Base-by-base conservation (phyloP, 2,888 invertebrate species). In the Lamellibrachia columna region DNA sequence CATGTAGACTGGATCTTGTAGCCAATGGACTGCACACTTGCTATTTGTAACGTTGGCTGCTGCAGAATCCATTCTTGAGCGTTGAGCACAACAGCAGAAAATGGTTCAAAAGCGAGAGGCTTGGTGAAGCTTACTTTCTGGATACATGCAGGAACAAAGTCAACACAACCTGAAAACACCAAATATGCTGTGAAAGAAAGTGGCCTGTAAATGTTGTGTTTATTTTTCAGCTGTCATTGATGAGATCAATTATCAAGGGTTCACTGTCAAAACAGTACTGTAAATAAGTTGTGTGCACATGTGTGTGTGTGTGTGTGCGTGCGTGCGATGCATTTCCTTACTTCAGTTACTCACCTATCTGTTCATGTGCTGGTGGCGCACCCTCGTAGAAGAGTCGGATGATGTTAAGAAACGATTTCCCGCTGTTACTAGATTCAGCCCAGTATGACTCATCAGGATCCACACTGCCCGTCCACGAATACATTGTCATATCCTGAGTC, bases 381-480 rank as follows among this genome's bases (percentile, higher is more conserved):
- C 94, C 92, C 7, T 95, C 93, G 91, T 95, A 95, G 93, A 95
- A 95, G 28, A 96, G 93, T 53, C 95, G 93, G 2, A 96, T 93
- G 52, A 95, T 94, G 90, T 95, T 95, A 40, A 95, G 94, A 91
- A 94, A 94, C 40, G 95, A 92, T 53, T 94, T 93, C 52, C 93
- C 93, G 8, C 94, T 93, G 52, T 93, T 92, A 52, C 94, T 95
- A 90, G 94, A 92, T 93, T 95, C 95, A 3, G 93, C 92, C 94
- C 95, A 95, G 55, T 94, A 94, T 15, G 94, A 94, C n/a, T 92
- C 93, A 75, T 95, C 95, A 0, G 95, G 95, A 90, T 95, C 95
- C 8, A 95, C 93, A 22, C 7, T 93, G 28, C 92, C 91, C n/a
- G 93, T 92, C 8, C 94, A 94, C 90, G 94, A 94, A 58, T 94